A percentile compares a stretch with the other conserved stretches of the same genome.
phyloP scores from a whole-genome alignment of 2,797 vertebrate genomes.

The Todus mexicanus region DNA sequence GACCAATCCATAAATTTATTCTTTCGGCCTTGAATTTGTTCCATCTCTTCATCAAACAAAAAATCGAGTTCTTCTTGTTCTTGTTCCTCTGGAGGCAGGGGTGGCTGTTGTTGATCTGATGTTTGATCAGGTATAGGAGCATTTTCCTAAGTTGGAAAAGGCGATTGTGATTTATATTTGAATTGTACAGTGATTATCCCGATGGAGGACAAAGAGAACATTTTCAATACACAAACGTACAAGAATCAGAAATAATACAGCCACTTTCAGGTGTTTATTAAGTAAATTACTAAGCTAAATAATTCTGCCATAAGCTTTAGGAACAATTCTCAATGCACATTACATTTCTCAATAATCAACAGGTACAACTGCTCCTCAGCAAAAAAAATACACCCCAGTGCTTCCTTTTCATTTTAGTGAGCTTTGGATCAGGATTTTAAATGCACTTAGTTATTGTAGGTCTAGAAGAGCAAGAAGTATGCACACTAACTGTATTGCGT shows the following conservation, averaged over 20 bases:
- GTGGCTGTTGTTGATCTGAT: constrained; percentile 40
- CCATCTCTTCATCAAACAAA: constrained; percentile 92
- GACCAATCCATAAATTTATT: constrained; percentile 89
- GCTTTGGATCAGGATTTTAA: background rate
- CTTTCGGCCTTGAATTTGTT: constrained; percentile 81
- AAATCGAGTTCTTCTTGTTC: constrained; percentile 93
- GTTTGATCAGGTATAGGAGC: constrained; percentile 12
- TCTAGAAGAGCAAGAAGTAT: background rate
- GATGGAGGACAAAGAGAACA: background rate
- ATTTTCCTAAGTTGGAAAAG: constrained; percentile 51
- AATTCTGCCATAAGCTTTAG: background rate
- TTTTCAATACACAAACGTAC: background rate
- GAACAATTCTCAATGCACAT: background rate
- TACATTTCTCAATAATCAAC: background rate
- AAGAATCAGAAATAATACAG: background rate
- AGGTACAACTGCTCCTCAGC: background rate
- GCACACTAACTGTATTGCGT: background rate
- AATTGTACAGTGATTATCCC: background rate
- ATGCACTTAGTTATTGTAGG: background rate
- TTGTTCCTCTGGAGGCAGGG: constrained; percentile 50
- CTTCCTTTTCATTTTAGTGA: background rate
- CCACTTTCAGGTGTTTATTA: background rate
- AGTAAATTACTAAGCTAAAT: background rate
- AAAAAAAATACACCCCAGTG: background rate
- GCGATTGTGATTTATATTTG: background rate